Evolutionary conservation across 2,888 invertebrate species (phyloP).

Genomic region (Cloeon dipterum): DNA sequence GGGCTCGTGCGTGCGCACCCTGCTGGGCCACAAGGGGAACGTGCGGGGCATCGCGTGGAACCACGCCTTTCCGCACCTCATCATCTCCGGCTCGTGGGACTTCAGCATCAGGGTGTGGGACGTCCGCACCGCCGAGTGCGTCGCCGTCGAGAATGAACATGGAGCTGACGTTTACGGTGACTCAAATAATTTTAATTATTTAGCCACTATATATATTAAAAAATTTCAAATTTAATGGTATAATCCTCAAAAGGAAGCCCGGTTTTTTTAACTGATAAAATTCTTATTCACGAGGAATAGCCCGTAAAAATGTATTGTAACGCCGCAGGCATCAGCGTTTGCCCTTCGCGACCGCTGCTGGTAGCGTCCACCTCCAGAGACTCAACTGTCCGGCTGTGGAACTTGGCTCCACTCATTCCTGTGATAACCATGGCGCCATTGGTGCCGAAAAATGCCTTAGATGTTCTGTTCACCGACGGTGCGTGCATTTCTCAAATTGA

Average conservation of each 20-base stretch:
- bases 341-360: slow-evolving; percentile 18
- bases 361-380: slow-evolving; percentile 20
- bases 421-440: slow-evolving; percentile 7
- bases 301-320: too few relatives aligned
- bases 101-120: slow-evolving; percentile 19
- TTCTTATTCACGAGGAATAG: too few relatives aligned
- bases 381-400: slow-evolving; percentile 21
- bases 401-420: slow-evolving; percentile 15
- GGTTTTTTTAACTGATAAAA: too few relatives aligned
- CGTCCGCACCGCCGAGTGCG: slow-evolving; percentile 16
- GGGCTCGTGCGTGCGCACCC: slow-evolving; percentile 14
- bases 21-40: slow-evolving; percentile 18
- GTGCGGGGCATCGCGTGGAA: slow-evolving; percentile 20
- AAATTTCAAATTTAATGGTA: too few relatives aligned
- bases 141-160: slow-evolving; percentile 18
- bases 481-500: too few relatives aligned
- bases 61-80: slow-evolving; percentile 18
- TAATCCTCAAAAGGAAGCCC: too few relatives aligned
- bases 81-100: slow-evolving; percentile 21
- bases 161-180: slow-evolving; percentile 22
- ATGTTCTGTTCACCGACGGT: neutral
- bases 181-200: too few relatives aligned
- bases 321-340: slow-evolving; percentile 19
- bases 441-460: neutral
- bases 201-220: too few relatives aligned